Percentiles rank a stretch among this genome's conserved stretches.
Evolutionary conservation across 2,888 invertebrate genomes (phyloP).

Genomic region (Cyclophora punctaria): DNA sequence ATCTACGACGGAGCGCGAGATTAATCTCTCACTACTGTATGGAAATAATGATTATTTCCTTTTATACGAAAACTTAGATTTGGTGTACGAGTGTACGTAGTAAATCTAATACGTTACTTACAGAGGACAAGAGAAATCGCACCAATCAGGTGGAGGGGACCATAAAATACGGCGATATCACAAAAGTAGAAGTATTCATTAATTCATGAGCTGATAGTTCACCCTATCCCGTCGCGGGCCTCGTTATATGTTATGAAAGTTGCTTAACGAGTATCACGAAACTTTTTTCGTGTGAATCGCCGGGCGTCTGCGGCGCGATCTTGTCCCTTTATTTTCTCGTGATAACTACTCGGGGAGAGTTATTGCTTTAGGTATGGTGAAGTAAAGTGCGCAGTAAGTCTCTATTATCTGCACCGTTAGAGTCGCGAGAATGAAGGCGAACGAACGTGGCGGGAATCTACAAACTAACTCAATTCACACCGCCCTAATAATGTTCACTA

Average conservation of each 20-base stretch:
- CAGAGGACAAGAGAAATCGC: no score
- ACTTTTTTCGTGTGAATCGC: conserved; percentile 20
- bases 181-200: no score
- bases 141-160: no score
- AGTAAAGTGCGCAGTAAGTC: conserved; percentile 73
- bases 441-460: conserved; percentile 63
- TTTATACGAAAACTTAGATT: not conserved
- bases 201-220: not conserved
- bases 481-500: conserved; percentile 26
- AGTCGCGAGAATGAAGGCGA: conserved; percentile 69
- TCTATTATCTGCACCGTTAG: conserved; percentile 72
- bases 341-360: conserved; percentile 56
- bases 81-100: not conserved
- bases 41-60: not conserved
- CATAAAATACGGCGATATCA: no score
- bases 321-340: conserved; percentile 30
- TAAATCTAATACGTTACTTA: not conserved
- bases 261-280: conserved; percentile 20
- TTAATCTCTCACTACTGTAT: not conserved
- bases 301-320: conserved; percentile 11
- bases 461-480: conserved; percentile 57
- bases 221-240: conserved; percentile 9
- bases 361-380: conserved; percentile 62
- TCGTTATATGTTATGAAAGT: conserved; percentile 25
- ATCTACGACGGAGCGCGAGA: not conserved